A percentile compares a stretch with the other conserved stretches of the same genome.
Evolutionary conservation across 2,113 vertebrate genomes (phyloP).

Genomic region (Cebus imitator): DNA sequence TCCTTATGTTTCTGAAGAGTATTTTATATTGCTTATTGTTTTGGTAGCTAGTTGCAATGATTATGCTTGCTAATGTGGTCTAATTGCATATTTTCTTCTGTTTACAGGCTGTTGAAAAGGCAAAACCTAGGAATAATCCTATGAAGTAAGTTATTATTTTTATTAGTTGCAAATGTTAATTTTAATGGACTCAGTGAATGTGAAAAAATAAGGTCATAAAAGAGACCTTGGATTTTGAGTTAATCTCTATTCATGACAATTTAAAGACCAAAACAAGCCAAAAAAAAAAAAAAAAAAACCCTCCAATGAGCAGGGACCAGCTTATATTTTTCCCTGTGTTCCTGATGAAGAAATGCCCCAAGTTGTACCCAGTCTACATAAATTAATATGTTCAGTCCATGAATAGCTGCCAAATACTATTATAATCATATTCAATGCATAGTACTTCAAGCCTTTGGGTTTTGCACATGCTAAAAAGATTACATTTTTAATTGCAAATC

Average conservation of each 20-base stretch:
- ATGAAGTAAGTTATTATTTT: conserved; percentile 91
- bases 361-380: conserved; percentile 80
- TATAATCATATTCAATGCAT: conserved; percentile 76
- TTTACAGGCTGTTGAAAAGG: conserved; percentile 94
- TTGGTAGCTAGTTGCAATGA: conserved; percentile 45
- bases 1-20: background rate
- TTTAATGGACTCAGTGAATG: conserved; percentile 54
- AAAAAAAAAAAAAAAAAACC: background rate
- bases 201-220: conserved; percentile 45
- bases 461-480: conserved; percentile 83
- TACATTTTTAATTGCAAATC: conserved; percentile 82
- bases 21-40: conserved; percentile 46
- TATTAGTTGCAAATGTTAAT: conserved; percentile 64
- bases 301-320: conserved; percentile 55
- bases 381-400: conserved; percentile 79
- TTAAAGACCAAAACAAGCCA: background rate
- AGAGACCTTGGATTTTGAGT: conserved; percentile 60
- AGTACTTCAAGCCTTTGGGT: conserved; percentile 77
- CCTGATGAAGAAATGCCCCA: conserved; percentile 65
- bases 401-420: conserved; percentile 82
- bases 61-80: conserved; percentile 62
- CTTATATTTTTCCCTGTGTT: conserved; percentile 52
- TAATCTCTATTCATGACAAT: conserved; percentile 59
- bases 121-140: conserved; percentile 92
- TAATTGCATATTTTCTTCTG: conserved; percentile 82